Conservation (phyloP, 1,140 invertebrate genomes). For the Drosophila ogumai region DNA sequence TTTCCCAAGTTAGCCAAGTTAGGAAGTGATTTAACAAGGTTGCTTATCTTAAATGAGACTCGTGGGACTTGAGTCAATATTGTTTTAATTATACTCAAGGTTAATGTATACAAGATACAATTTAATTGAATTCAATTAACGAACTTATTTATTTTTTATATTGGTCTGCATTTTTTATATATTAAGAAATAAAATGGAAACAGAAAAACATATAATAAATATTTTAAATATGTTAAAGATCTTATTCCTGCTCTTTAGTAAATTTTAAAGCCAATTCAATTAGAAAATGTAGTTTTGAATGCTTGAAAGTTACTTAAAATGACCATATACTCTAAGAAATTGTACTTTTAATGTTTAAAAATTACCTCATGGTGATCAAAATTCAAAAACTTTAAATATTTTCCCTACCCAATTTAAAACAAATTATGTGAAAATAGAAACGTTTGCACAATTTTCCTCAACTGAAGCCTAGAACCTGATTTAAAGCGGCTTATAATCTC, state of each 20-base stretch:
- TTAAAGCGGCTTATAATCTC: conserved; percentile 28
- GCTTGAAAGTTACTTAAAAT: too few relatives aligned
- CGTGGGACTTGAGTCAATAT: not conserved
- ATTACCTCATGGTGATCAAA: not conserved
- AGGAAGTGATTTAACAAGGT: conserved; percentile 4
- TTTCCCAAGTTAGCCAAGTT: not conserved
- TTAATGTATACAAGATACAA: not conserved
- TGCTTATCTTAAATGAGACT: not conserved
- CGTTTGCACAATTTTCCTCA: not conserved
- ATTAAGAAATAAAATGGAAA: not conserved
- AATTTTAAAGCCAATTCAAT: not conserved
- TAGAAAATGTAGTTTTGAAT: not conserved
- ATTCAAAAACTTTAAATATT: not conserved
- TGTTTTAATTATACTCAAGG: not conserved
- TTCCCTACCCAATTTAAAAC: not conserved
- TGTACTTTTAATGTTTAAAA: too few relatives aligned
- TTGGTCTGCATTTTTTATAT: not conserved
- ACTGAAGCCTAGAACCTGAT: not conserved
- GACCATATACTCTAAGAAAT: not conserved
- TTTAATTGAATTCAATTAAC: not conserved
- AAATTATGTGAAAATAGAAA: not conserved
- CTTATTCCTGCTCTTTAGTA: not conserved
- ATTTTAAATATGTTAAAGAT: not conserved
- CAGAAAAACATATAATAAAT: too few relatives aligned
- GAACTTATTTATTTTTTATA: not conserved